Conservation (phyloP, 2,797 vertebrate genomes). For the Chelon auratus region DNA sequence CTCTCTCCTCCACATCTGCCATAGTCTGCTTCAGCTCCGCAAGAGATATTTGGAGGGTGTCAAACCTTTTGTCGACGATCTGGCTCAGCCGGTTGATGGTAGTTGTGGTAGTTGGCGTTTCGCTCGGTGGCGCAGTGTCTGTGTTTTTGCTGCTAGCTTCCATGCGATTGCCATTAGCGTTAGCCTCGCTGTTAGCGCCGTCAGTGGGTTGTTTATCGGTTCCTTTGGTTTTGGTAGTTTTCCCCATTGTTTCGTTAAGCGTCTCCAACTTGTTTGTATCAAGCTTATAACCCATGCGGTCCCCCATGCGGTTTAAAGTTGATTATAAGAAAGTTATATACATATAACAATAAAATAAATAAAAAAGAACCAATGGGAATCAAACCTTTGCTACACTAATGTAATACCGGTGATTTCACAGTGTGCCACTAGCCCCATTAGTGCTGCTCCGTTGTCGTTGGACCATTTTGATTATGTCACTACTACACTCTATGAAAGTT, state of each 20-base stretch:
- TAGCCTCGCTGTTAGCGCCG: neutral
- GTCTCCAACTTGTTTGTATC: neutral
- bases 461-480: too few species aligned
- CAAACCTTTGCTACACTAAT: too few species aligned
- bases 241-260: neutral
- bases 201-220: neutral
- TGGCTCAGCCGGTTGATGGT: neutral
- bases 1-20: neutral
- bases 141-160: neutral
- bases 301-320: neutral
- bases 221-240: neutral
- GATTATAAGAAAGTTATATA: neutral
- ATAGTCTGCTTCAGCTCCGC: neutral
- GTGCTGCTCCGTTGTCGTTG: too few species aligned
- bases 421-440: too few species aligned
- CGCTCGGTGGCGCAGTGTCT: neutral
- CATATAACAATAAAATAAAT: too few species aligned
- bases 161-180: neutral
- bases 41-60: neutral
- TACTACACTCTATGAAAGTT: too few species aligned
- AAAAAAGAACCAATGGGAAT: too few species aligned
- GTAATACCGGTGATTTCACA: too few species aligned
- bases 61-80: too few species aligned
- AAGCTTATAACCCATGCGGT: neutral
- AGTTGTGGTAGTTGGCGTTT: neutral